Conservation (phyloP, 2,113 vertebrate genomes). For the Rynchops niger region DNA sequence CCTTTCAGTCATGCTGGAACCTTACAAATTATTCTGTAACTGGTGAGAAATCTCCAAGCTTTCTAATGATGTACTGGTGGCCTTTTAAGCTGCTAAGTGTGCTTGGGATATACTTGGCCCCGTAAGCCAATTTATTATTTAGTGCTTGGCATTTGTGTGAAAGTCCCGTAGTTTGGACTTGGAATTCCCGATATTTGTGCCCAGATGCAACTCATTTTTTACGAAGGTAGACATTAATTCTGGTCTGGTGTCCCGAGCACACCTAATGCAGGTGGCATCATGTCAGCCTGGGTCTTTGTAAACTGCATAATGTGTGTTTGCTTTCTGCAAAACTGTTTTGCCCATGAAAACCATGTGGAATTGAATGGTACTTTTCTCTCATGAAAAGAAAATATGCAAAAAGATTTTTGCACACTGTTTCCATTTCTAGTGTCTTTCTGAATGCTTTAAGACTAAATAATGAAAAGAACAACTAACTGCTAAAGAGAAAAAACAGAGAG, state of each 20-base stretch:
- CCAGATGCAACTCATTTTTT: not conserved
- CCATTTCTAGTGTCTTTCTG: not conserved
- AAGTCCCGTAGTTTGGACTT: not conserved
- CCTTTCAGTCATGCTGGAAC: not conserved
- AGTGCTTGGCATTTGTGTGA: not conserved
- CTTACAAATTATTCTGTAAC: not conserved
- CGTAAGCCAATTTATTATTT: not conserved
- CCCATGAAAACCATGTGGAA: not conserved
- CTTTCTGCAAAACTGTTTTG: not conserved
- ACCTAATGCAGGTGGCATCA: not conserved
- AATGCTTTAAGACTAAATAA: not conserved
- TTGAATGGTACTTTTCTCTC: not conserved
- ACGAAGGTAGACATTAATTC: not conserved
- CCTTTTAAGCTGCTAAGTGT: not conserved
- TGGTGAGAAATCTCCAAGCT: not conserved
- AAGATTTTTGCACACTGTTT: not conserved
- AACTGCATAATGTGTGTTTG: not conserved
- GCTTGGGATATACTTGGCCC: not conserved
- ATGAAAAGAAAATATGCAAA: not conserved
- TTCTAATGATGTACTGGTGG: not conserved
- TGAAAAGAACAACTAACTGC: not conserved
- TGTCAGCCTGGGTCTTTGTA: not conserved
- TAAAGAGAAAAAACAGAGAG: not conserved
- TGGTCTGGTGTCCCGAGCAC: not conserved
- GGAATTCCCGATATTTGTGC: not conserved